phyloP scores from a whole-genome alignment of 1,140 invertebrate genomes.

The Zaprionus taronus region DNA sequence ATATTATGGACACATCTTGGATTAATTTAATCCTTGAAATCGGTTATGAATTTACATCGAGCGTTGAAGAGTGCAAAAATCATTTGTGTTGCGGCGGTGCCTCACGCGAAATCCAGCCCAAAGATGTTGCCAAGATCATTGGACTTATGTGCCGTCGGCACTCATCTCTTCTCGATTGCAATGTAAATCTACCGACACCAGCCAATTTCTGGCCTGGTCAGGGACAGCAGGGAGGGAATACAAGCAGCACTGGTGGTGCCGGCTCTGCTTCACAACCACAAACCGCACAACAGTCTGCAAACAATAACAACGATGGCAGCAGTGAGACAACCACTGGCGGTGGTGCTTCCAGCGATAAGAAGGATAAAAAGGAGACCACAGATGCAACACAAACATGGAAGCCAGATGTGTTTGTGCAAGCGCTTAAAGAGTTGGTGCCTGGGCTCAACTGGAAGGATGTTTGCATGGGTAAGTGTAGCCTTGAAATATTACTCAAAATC shows the following conservation, averaged over 20 bases:
- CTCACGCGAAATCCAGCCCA: constrained; percentile 88
- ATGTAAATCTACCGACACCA: constrained; percentile 88
- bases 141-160: constrained; percentile 94
- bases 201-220: constrained; percentile 86
- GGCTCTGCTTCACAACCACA: constrained; percentile 40
- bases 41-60: constrained; percentile 94
- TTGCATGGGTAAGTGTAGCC: constrained; percentile 87
- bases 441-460: constrained; percentile 97
- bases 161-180: constrained; percentile 88
- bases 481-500: no score
- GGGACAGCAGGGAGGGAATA: constrained; percentile 49
- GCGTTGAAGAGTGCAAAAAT: constrained; percentile 94
- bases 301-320: constrained; percentile 65
- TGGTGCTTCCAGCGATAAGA: constrained; percentile 83
- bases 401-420: constrained; percentile 95
- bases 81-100: constrained; percentile 89
- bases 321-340: constrained; percentile 60
- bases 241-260: constrained; percentile 33
- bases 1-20: constrained; percentile 90
- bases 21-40: constrained; percentile 95
- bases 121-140: constrained; percentile 92
- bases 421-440: constrained; percentile 94
- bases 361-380: constrained; percentile 85
- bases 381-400: constrained; percentile 91
- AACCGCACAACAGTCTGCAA: constrained; percentile 10